Conservation (phyloP, 2,888 invertebrate genomes). For the Zelleria hepariella region DNA sequence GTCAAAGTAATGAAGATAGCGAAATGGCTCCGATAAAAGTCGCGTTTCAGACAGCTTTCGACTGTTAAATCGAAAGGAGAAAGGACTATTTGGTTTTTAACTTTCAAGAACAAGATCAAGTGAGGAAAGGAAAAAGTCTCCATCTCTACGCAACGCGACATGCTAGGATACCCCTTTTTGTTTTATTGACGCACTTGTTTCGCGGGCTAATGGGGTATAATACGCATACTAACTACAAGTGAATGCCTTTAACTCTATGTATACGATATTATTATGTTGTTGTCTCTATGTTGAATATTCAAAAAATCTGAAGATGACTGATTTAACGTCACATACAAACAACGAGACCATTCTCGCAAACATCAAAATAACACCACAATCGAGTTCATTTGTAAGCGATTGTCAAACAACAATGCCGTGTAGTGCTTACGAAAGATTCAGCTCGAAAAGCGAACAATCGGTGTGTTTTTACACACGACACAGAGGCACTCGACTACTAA, state of each 20-base stretch:
- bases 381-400: neutral
- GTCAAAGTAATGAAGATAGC: neutral
- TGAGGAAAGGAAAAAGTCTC: too few species aligned
- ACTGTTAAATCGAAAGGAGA: neutral
- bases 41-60: neutral
- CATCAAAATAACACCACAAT: neutral
- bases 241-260: too few species aligned
- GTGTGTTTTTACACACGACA: neutral
- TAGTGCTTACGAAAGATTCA: neutral
- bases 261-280: too few species aligned
- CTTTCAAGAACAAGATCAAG: too few species aligned
- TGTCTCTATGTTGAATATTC: too few species aligned
- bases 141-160: too few species aligned
- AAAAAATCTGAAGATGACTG: too few species aligned
- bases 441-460: neutral
- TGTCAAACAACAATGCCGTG: neutral
- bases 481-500: constrained; percentile 20
- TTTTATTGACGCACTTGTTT: too few species aligned
- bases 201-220: too few species aligned
- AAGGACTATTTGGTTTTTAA: neutral
- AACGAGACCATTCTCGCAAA: neutral
- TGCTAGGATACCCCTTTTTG: too few species aligned
- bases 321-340: neutral
- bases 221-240: too few species aligned
- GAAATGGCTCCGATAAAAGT: constrained; percentile 1